These are phyloP conservation scores for Python bivittatus DNA, from an alignment of 2,113 vertebrate species.

Conservation along the genomic window DNA sequence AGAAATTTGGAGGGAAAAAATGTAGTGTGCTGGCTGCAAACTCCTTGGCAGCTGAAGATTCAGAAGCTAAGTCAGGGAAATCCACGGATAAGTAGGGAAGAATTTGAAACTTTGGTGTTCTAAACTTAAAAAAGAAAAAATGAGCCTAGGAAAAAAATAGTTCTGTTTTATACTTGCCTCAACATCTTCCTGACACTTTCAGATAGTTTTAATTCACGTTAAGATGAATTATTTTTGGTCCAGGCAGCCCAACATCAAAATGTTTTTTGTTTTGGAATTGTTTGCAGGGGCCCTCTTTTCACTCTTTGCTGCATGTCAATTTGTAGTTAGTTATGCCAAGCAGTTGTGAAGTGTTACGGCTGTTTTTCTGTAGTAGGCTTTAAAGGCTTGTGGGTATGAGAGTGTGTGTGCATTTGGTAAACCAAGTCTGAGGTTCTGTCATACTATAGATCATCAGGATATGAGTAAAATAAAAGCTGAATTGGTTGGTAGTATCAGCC, in stretches of 20 bases:
- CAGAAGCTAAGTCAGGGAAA: conserved; percentile 9
- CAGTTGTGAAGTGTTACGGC: conserved; percentile 26
- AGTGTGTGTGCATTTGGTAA: too few species aligned
- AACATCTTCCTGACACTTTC: neutral
- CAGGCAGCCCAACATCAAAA: conserved; percentile 38
- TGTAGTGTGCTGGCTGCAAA: neutral
- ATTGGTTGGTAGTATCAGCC: too few species aligned
- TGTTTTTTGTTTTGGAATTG: conserved; percentile 24
- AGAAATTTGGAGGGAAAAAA: neutral
- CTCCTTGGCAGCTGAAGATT: neutral
- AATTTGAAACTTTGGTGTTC: neutral
- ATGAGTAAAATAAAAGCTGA: too few species aligned
- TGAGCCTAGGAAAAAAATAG: neutral
- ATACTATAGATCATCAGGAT: too few species aligned
- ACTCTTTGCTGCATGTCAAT: conserved; percentile 19
- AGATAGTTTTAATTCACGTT: neutral
- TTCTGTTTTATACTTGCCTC: conserved; percentile 1
- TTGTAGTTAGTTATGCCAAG: conserved; percentile 39
- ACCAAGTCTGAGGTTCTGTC: too few species aligned
- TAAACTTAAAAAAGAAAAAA: accelerated
- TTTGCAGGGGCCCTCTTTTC: neutral
- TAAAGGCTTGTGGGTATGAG: too few species aligned
- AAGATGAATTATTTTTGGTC: neutral
- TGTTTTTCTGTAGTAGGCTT: neutral
- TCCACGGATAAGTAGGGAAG: neutral